These are phyloP conservation scores for Achlya flavicornis DNA, from an alignment of 2,888 invertebrate species.

Conservation along the genomic window DNA sequence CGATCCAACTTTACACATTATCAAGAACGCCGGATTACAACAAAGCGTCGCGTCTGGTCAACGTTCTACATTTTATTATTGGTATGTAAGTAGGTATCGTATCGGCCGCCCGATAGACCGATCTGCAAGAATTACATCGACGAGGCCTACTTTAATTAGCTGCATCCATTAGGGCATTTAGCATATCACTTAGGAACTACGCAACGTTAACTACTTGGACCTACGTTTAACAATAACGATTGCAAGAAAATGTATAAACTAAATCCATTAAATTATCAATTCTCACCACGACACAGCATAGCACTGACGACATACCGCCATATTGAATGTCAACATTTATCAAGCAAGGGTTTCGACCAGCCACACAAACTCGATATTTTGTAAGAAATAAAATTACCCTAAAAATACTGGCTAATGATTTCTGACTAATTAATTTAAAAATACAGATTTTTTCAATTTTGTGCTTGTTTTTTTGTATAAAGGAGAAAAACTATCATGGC, in stretches of 20 bases:
- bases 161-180: conserved; percentile 42
- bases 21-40: conserved; percentile 44
- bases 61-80: conserved; percentile 65
- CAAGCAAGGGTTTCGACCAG: conserved; percentile 71
- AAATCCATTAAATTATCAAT: conserved; percentile 73
- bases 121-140: conserved; percentile 64
- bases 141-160: conserved; percentile 33
- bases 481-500: conserved; percentile 64
- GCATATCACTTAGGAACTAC: conserved; percentile 43
- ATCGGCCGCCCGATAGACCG: conserved; percentile 65
- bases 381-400: conserved; percentile 36
- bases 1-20: conserved; percentile 33
- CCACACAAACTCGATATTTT: conserved; percentile 52
- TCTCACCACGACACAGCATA: conserved; percentile 98
- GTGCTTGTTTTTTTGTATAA: conserved; percentile 73
- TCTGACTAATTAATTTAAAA: conserved; percentile 31
- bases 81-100: conserved; percentile 67
- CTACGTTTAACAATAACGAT: conserved; percentile 44
- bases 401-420: conserved; percentile 36
- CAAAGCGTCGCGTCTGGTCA: conserved; percentile 52
- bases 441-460: conserved; percentile 73
- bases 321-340: conserved; percentile 92
- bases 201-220: conserved; percentile 42
- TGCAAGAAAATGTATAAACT: conserved; percentile 51
- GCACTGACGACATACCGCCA: conserved; percentile 98